Base-by-base conservation (phyloP, 2,797 vertebrate genomes). In the Nannoperca obscura region DNA sequence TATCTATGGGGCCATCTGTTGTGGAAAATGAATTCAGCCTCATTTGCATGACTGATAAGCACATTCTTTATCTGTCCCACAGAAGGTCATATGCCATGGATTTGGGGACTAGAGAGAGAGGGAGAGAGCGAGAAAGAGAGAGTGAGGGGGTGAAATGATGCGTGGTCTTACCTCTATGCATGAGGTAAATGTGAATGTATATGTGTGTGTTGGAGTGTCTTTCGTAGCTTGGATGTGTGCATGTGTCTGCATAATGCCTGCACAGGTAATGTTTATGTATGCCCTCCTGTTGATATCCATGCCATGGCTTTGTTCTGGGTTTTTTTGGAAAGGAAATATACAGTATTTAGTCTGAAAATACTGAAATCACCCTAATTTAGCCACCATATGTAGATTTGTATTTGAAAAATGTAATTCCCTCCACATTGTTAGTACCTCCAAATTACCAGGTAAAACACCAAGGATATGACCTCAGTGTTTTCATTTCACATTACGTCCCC, bases 21-120 rank as follows among this genome's bases (percentile, higher is more conserved):
- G 97, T 99, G 98, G 97, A 99, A 99, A 99, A 99, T 99, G 98
- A 99, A 99, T 99, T 99, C 98, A 98, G 97, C 96, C 97, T 99
- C 97, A 99, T 99, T 99, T 99, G 98, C 98, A 99, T 99, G 97
- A 98, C 97, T 99, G 97, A 99, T 99, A 99, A 99, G 98, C 97
- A 96, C 97, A 97, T 99, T 99, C 97, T 99, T 98, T 98, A 98
- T 99, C 98, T 98, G 97, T 98, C 98, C 97, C 98, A 97, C 97
- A 97, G 98, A 99, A 99, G 98, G 98, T 99, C 98, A 98, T 99
- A 97, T 99, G 98, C 97, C 96, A 97, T 95, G 97, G 97, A 98
- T 98, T 97, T 97, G 95, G 96, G 95, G 94, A 94, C 94, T 93
- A 92, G 95, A 95, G 93, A 92, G 70, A 60, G 62, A 71, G 76